phyloP scores from a whole-genome alignment of 2,797 vertebrate genomes.

The Leucoraja ocellata region DNA sequence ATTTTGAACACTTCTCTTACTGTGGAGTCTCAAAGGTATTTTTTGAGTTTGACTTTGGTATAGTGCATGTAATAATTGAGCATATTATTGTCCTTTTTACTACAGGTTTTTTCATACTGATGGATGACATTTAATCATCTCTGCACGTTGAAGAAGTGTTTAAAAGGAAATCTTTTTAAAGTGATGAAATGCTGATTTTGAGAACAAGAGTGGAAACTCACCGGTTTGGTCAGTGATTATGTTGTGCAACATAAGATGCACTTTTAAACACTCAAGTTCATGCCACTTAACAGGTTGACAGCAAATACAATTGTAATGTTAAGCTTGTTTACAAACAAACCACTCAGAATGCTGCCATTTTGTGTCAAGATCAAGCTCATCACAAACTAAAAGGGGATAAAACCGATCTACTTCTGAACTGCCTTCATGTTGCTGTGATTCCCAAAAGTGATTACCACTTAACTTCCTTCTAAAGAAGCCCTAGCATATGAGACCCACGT shows the following conservation, averaged over 20 bases:
- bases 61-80: no score
- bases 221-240: neutral
- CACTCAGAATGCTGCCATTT: neutral
- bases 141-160: neutral
- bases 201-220: neutral
- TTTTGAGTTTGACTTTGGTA: neutral
- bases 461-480: neutral
- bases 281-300: neutral
- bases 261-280: neutral
- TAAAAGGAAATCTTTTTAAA: neutral
- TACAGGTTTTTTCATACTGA: neutral
- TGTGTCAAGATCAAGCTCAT: neutral
- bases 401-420: neutral
- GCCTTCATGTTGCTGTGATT: neutral
- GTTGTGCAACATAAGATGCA: neutral
- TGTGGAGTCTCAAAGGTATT: neutral
- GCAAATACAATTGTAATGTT: neutral
- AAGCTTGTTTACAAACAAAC: neutral
- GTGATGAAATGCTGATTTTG: neutral
- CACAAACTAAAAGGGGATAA: neutral
- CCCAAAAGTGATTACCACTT: neutral
- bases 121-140: neutral
- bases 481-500: neutral
- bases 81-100: no score
- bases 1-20: neutral